Evolutionary conservation across 2,113 vertebrate species (phyloP).

Genomic region (Baryphthengus martii): DNA sequence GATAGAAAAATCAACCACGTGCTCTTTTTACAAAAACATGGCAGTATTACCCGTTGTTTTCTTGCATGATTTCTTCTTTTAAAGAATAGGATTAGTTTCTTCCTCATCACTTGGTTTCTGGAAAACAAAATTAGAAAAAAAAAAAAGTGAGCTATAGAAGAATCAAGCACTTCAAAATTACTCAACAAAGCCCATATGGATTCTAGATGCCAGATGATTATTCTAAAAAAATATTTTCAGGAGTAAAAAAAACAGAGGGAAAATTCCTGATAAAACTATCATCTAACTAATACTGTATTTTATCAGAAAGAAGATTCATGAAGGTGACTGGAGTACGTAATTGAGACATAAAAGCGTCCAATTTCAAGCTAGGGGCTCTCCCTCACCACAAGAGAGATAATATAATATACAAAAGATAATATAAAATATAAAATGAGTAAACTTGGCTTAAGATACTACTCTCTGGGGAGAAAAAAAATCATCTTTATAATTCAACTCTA

Average conservation of each 20-base stretch:
- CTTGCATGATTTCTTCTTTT: slow-evolving; percentile 99
- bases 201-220: background rate
- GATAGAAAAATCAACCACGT: background rate
- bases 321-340: background rate
- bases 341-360: background rate
- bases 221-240: background rate
- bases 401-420: no score
- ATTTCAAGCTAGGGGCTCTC: background rate
- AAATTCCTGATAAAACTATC: background rate
- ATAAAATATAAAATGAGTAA: background rate
- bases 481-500: background rate
- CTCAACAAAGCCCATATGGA: background rate
- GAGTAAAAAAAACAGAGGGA: background rate
- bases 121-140: slow-evolving; percentile 61
- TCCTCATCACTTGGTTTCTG: slow-evolving; percentile 99
- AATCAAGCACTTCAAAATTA: background rate
- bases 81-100: slow-evolving; percentile 98
- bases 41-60: slow-evolving; percentile 91
- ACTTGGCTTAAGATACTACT: background rate
- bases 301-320: background rate
- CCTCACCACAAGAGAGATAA: background rate
- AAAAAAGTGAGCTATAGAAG: background rate
- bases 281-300: background rate
- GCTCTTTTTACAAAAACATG: background rate
- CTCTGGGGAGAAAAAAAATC: background rate